Evolutionary conservation across 1,140 invertebrate species (phyloP), one percentile per base, ranked within the genome.

Genomic region (Bilobella aurantiaca): DNA sequence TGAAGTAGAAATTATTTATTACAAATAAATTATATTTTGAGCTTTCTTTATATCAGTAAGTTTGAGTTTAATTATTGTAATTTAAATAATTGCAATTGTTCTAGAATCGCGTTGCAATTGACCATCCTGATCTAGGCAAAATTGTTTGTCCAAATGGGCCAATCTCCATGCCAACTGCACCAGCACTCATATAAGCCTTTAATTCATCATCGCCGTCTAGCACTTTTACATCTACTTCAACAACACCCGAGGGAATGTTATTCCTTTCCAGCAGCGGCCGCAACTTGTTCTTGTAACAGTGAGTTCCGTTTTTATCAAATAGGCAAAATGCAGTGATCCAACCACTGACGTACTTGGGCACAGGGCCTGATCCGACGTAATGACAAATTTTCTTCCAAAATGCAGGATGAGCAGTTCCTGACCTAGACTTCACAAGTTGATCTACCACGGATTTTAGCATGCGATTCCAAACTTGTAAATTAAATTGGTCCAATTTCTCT

Each of bases 341-440:
- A n/a, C 63, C 63, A 23, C 28, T 32, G 14, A 64, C 8, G 18
- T 58, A 21, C 3, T 8, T 12, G 2, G 57, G 18, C 5, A 32
- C 53, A 34, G 56, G 25, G 2, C 53, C 63, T 27, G n/a, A 32
- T n/a, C 1, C 21, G 3, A 42, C 12, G 23, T 46, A 18, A n/a
- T 65, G 16, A 47, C 59, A 61, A 65, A 65, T 65, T 32, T 29
- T 32, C 21, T 37, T 28, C 63, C 63, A 65, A 29, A 65, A 65
- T 23, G 34, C 53, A n/a, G 2, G 21, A 34, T 67, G 37, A 21
- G 46, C 53, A 8, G 30, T 28, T 1, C 61, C 66, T 18, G 46
- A 18, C 21, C 58, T 67, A 3, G 62, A 60, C n/a, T 63, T 59
- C 12, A 62, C 25, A 67, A 67, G 63, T 30, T 67, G 31, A 16